These are phyloP conservation scores for Phalanger gymnotis DNA, from an alignment of 2,797 vertebrate species.

Conservation along the genomic window DNA sequence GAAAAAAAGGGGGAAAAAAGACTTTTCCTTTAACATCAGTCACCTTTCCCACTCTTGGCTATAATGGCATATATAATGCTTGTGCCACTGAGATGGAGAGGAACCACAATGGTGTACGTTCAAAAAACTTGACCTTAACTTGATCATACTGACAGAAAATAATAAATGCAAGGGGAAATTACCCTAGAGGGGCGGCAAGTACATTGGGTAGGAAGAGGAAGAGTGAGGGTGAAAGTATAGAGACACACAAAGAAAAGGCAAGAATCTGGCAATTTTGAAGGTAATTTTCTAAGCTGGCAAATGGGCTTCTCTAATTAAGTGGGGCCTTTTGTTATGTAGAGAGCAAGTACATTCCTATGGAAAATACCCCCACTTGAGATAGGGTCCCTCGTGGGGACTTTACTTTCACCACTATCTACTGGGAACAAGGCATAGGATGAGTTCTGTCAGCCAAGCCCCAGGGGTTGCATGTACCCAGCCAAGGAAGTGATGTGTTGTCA, in stretches of 20 bases:
- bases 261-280: background rate
- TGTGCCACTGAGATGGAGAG: background rate
- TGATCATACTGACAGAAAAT: background rate
- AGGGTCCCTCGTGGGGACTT: background rate
- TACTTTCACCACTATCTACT: background rate
- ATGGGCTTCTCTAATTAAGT: background rate
- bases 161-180: background rate
- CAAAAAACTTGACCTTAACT: background rate
- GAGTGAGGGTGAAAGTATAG: rapidly evolving
- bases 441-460: background rate
- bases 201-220: background rate
- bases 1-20: background rate
- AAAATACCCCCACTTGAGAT: background rate
- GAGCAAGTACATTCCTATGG: background rate
- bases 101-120: background rate
- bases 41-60: background rate
- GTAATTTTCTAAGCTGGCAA: background rate
- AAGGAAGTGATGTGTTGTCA: background rate
- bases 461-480: background rate
- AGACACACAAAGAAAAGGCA: background rate
- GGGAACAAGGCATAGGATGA: background rate
- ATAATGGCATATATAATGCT: background rate
- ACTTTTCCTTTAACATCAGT: background rate
- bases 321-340: background rate
- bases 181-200: background rate